Conservation (phyloP, 2,888 invertebrate genomes). For the Deladenus siricidicola region DNA sequence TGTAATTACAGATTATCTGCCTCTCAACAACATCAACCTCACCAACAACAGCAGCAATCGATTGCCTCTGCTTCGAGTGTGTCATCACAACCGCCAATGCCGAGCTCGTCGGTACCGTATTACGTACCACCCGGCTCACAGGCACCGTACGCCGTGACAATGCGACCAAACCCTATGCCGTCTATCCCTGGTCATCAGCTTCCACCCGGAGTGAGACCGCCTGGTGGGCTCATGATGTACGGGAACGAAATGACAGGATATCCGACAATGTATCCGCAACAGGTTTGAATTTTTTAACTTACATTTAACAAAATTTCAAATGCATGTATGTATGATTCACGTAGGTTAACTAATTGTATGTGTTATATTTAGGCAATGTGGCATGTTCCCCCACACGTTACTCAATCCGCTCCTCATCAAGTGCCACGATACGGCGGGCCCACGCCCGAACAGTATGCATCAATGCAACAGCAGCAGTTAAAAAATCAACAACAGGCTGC, state of each 20-base stretch:
- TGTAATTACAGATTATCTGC: too few species aligned
- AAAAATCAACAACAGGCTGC: background rate
- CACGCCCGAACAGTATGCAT: background rate
- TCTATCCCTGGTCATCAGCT: background rate
- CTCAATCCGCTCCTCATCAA: background rate
- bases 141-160: background rate
- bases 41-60: too few species aligned
- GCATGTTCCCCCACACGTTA: background rate
- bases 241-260: background rate
- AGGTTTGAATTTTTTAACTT: too few species aligned
- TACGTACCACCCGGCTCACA: background rate
- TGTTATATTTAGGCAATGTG: background rate
- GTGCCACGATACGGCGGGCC: background rate
- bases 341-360: too few species aligned
- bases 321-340: background rate
- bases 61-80: background rate
- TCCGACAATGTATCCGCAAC: background rate
- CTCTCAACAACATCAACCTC: too few species aligned
- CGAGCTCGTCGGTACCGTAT: background rate
- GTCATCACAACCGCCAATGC: background rate
- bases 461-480: background rate
- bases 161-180: background rate
- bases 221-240: background rate
- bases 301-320: too few species aligned
- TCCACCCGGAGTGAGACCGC: background rate